phyloP scores from a whole-genome alignment of 23 tunicate species.

The Aplidium turbinatum region DNA sequence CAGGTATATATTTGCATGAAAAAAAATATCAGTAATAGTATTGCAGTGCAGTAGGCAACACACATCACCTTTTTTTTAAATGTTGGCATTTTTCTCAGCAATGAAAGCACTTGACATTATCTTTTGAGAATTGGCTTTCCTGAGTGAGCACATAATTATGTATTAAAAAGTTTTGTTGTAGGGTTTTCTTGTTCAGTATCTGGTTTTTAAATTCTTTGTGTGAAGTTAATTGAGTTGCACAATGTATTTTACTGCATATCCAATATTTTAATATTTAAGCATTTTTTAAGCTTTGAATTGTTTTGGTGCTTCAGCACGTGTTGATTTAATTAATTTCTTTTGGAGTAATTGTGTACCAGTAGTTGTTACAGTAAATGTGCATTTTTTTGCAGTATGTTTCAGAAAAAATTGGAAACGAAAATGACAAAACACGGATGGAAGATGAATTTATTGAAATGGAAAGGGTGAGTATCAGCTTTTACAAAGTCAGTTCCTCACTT shows the following conservation, averaged over 20 bases:
- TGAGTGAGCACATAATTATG: too few relatives aligned
- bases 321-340: neutral
- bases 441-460: conserved; percentile 94
- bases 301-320: neutral
- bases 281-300: neutral
- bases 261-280: neutral
- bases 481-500: too few relatives aligned
- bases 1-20: conserved; percentile 44
- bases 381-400: conserved; percentile 71
- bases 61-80: too few relatives aligned
- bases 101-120: too few relatives aligned
- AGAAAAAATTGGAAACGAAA: conserved; percentile 83
- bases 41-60: too few relatives aligned
- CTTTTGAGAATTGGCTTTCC: too few relatives aligned
- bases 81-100: too few relatives aligned
- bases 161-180: too few relatives aligned
- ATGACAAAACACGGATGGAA: conserved; percentile 92
- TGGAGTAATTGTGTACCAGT: neutral
- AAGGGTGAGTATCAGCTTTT: conserved; percentile 52
- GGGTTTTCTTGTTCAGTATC: too few relatives aligned
- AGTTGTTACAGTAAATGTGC: neutral
- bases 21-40: neutral
- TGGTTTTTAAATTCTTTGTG: conserved; percentile 4
- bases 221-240: too few relatives aligned
- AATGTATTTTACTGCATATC: too few relatives aligned